phyloP scores from a whole-genome alignment of 2,113 vertebrate genomes.

The cat (Felis catus) region F.catus_Fca126_mat1.0 CM031412.1:164796501-164797000 shows the following conservation, averaged over 20 bases:
- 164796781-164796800: accelerated
- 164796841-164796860: not conserved
- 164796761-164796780: not conserved
- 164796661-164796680: not conserved
- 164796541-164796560: not conserved
- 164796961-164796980: not conserved
- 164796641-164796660: not conserved
- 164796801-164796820: not conserved
- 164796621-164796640: not conserved
- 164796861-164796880: too few relatives aligned
- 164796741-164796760: not conserved
- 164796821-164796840: not conserved
- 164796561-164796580: not conserved
- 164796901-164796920: too few relatives aligned
- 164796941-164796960: not conserved
- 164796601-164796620: not conserved
- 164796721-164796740: not conserved
- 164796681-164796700: not conserved
- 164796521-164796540: not conserved
- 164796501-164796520: not conserved
- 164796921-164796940: too few relatives aligned
- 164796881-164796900: too few relatives aligned
- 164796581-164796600: not conserved
- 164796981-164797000: not conserved
- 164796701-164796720: not conserved